A percentile compares a stretch with the other conserved stretches of the same genome.
phyloP scores from a whole-genome alignment of 2,797 vertebrate species.

The Crossoptilon crossoptilon region DNA sequence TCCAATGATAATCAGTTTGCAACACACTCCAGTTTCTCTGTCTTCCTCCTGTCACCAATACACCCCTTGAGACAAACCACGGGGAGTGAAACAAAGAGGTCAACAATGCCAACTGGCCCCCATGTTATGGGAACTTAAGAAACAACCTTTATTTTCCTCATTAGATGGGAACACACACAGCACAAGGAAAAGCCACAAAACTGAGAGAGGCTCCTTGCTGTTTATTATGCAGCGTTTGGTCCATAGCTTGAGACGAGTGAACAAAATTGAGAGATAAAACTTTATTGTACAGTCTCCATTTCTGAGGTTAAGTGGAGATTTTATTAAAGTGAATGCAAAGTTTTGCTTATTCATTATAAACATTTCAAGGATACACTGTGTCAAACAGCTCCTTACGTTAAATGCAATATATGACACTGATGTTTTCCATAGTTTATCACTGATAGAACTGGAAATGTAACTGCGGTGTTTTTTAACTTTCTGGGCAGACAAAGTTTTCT shows the following conservation, averaged over 20 bases:
- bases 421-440: conserved; percentile 44
- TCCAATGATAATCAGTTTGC: not conserved
- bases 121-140: not conserved
- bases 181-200: not conserved
- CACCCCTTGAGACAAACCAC: not conserved
- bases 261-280: conserved; percentile 7
- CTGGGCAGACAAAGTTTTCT: conserved; percentile 25
- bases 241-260: conserved; percentile 1
- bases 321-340: conserved; percentile 43
- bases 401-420: conserved; percentile 38
- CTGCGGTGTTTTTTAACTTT: conserved; percentile 7
- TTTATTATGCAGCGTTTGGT: not conserved
- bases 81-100: not conserved
- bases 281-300: not conserved
- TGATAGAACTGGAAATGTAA: conserved; percentile 27
- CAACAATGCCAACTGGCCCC: not conserved
- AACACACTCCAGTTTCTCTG: not conserved
- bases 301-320: conserved; percentile 40
- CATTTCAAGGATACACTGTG: conserved; percentile 53
- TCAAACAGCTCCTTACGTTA: conserved; percentile 49
- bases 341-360: conserved; percentile 52
- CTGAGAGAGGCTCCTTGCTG: not conserved
- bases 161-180: not conserved
- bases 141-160: not conserved
- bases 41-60: not conserved